Conservation (phyloP, 2,113 vertebrate species). For the Cavia porcellus region DNA sequence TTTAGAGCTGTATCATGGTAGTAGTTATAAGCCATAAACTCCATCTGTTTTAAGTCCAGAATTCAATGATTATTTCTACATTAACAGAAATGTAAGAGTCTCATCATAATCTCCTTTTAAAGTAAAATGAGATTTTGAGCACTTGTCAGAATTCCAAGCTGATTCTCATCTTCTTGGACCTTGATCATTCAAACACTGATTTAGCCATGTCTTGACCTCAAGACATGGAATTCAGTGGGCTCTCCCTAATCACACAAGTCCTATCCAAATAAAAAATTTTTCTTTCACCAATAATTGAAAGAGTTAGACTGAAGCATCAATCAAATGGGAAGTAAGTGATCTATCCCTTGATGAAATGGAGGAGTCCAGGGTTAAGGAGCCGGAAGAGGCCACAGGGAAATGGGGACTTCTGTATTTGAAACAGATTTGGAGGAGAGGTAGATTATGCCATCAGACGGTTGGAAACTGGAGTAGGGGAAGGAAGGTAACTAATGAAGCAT, state of each 20-base stretch:
- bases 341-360: not conserved
- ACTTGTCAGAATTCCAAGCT: not conserved
- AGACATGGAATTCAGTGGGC: not conserved
- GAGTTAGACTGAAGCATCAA: not conserved
- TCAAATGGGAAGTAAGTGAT: not conserved
- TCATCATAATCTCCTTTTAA: not conserved
- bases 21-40: conserved; percentile 4
- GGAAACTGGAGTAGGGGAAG: not conserved
- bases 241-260: not conserved
- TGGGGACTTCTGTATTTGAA: not conserved
- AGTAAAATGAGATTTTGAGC: not conserved
- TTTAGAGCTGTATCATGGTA: not conserved
- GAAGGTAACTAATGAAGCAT: not conserved
- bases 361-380: fast-evolving
- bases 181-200: not conserved
- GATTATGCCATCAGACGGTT: fast-evolving
- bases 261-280: not conserved
- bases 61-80: conserved; percentile 20
- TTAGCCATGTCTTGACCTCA: not conserved
- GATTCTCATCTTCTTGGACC: not conserved
- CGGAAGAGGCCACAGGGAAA: not conserved
- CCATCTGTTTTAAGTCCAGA: conserved; percentile 11
- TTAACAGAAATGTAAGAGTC: not conserved
- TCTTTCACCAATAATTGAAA: not conserved
- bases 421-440: not conserved